Percentiles rank a stretch among this genome's conserved stretches.
Conservation (phyloP, 2,113 vertebrate species). For the Collichthys lucidus region DNA sequence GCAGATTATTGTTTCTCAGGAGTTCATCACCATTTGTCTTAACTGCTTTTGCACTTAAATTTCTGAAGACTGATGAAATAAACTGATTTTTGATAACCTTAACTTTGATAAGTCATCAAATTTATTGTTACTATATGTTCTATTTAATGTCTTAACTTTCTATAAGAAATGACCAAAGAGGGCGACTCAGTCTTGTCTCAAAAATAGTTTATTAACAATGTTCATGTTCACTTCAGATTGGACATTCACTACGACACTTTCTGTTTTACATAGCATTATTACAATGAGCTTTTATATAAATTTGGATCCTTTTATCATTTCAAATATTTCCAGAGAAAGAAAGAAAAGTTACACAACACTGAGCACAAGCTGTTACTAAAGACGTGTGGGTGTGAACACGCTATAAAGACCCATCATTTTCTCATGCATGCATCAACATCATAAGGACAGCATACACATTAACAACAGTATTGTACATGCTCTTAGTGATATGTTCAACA, state of each 20-base stretch:
- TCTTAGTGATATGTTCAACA: constrained; percentile 42
- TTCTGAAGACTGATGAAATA: constrained; percentile 2
- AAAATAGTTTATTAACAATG: constrained; percentile 84
- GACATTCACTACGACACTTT: constrained; percentile 74
- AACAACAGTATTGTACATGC: constrained; percentile 65
- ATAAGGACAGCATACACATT: constrained; percentile 43
- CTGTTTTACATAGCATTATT: constrained; percentile 76
- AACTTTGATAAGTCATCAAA: no score
- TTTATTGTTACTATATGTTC: background rate
- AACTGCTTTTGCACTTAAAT: background rate
- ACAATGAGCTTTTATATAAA: constrained; percentile 75
- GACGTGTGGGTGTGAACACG: background rate
- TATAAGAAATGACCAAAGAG: constrained; percentile 14
- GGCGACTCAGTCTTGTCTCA: constrained; percentile 57
- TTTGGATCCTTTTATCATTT: constrained; percentile 65
- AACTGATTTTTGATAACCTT: background rate
- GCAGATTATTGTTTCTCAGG: background rate
- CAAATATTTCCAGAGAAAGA: constrained; percentile 65
- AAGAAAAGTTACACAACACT: constrained; percentile 55
- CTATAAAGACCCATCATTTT: constrained; percentile 43
- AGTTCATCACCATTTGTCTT: constrained; percentile 20
- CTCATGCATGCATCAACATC: constrained; percentile 61
- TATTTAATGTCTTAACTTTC: background rate
- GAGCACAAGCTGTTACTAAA: constrained; percentile 65
- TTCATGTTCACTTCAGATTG: constrained; percentile 71